Percentiles rank a stretch among this genome's conserved stretches.
phyloP scores from a whole-genome alignment of 2,797 vertebrate species.

The Hoplostethus mediterraneus region DNA sequence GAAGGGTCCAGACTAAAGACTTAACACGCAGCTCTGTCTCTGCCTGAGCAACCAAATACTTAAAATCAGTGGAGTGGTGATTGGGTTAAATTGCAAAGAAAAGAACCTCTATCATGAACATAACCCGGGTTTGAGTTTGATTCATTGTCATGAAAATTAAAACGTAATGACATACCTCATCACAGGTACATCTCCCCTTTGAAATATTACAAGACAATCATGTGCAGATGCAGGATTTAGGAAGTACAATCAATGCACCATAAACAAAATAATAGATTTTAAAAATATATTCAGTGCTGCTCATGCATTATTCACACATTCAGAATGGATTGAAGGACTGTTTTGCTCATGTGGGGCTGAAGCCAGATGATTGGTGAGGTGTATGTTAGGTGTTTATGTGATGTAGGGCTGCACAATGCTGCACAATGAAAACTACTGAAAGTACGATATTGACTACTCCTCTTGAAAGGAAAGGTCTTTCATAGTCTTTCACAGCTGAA shows the following conservation, averaged over 20 bases:
- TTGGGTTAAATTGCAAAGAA: neutral
- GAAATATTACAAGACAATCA: neutral
- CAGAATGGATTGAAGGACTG: neutral
- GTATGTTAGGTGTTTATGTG: neutral
- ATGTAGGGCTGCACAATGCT: neutral
- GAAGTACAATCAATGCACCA: neutral
- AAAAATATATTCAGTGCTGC: neutral
- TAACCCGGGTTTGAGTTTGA: neutral
- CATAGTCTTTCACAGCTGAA: too few relatives aligned
- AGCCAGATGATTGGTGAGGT: neutral
- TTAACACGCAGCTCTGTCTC: too few relatives aligned
- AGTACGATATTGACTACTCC: neutral
- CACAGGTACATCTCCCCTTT: neutral
- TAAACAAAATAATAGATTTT: neutral
- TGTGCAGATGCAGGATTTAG: neutral
- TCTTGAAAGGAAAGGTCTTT: too few relatives aligned
- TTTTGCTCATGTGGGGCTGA: neutral
- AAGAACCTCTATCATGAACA: neutral
- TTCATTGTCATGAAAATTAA: neutral
- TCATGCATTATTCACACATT: slow-evolving; percentile 3
- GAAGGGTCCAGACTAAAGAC: too few relatives aligned
- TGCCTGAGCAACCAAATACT: neutral
- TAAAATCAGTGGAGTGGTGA: neutral
- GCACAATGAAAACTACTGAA: neutral
- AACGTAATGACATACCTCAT: neutral